A percentile compares a stretch with the other conserved stretches of the same genome.
Conservation (phyloP, 2,797 vertebrate genomes). For the Varecia variegata region DNA sequence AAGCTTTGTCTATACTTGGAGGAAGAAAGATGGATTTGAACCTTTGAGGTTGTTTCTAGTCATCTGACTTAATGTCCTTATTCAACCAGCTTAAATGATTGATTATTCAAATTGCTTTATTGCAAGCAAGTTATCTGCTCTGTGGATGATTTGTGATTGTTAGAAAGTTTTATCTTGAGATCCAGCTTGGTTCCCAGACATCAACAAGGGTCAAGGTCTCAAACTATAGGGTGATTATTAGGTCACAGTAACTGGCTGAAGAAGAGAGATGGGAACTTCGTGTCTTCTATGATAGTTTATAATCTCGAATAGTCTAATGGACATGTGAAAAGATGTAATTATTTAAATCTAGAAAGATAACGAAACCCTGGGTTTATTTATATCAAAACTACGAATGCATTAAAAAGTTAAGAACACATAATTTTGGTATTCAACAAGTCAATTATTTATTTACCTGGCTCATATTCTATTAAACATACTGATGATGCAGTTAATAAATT, state of each 20-base stretch:
- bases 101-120: not conserved
- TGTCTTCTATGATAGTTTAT: not conserved
- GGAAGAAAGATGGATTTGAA: not conserved
- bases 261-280: not conserved
- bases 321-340: not conserved
- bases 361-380: not conserved
- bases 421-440: conserved; percentile 11
- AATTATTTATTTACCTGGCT: conserved; percentile 2
- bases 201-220: not conserved
- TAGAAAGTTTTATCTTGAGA: not conserved
- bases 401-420: conserved; percentile 43
- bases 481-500: conserved; percentile 1
- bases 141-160: not conserved
- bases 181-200: not conserved
- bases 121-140: not conserved
- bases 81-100: not conserved
- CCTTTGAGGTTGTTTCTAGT: not conserved
- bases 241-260: not conserved
- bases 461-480: conserved; percentile 11
- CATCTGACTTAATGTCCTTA: not conserved
- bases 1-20: not conserved
- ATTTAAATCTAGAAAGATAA: not conserved
- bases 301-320: not conserved
- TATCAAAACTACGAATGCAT: not conserved
- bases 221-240: not conserved